Evolutionary conservation across 2,888 invertebrate genomes (phyloP), one percentile per base, ranked within the genome.

Genomic region (Eledone cirrhosa): DNA sequence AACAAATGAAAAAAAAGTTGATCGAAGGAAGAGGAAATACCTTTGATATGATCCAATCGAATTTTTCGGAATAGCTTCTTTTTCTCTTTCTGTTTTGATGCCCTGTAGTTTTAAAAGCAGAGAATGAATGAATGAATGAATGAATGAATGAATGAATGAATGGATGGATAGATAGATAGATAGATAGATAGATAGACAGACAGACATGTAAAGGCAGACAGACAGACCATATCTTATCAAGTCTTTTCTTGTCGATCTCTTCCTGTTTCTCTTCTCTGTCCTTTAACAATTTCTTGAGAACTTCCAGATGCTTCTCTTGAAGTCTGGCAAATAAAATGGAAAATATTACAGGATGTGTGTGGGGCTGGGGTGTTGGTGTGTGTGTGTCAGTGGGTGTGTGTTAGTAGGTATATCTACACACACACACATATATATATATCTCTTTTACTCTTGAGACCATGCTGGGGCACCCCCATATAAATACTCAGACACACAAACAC

Each of bases 281-380:
- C 24, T 92, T 90, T 79, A 94, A 91, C 85, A 94, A 89, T 78
- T 94, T 92, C 81, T 94, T 93, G n/a, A 95, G 92, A 78, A 96
- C 92, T 80, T 94, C 92, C 84, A 91, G 81, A 53, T 90, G 83
- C 0, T 87, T 87, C 77, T 89, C 90, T 80, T 91, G 90, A 27
- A 91, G 82, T 81, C 90, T 90, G 82, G 31, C 80, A 80, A 67
- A 67, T 14, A 63, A 48, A 0, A 24, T 3, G 22, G 2, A 13
- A n/a, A 76, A 47, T 47, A 47, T 48, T 24, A 72, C 8, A 1
- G 41, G 11, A 41, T 41, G 41, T 33, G 33, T 33, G 33, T 33
- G 33, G 8, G 33, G 3, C 8, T 33, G 33, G 33, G 3, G 33
- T 33, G 33, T 33, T 33, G 3, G 33, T 33, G 8, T 8, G 33